phyloP scores from a whole-genome alignment of 2,113 vertebrate genomes.

The human region DNA sequence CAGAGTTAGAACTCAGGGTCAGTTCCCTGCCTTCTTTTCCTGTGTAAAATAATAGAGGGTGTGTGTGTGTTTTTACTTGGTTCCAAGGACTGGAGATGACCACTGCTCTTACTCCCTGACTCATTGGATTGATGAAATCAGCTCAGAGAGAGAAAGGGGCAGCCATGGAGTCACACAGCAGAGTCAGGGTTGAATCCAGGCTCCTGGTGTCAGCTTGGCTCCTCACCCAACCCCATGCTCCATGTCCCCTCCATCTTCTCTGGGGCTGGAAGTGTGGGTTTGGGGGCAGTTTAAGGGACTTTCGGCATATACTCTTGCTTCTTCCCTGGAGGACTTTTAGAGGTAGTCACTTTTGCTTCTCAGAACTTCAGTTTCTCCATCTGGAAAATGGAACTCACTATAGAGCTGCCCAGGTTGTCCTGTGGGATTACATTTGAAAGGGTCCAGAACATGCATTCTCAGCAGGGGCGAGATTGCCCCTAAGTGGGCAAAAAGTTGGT shows the following conservation, averaged over 20 bases:
- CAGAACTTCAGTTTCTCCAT: background rate
- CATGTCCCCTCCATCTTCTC: background rate
- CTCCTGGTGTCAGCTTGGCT: too few relatives aligned
- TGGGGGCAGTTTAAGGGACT: background rate
- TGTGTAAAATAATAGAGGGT: background rate
- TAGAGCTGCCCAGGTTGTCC: background rate
- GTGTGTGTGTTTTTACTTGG: background rate
- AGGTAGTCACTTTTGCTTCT: background rate
- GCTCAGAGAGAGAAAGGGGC: background rate
- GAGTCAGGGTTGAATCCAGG: background rate
- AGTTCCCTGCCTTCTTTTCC: background rate
- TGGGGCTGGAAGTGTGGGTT: background rate
- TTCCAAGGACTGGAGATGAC: background rate
- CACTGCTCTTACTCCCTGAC: background rate
- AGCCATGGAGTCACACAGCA: background rate
- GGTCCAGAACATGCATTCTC: background rate
- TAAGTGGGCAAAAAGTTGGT: background rate
- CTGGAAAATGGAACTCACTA: background rate
- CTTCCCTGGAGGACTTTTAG: background rate
- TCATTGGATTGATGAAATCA: background rate
- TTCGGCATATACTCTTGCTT: background rate
- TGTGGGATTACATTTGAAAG: background rate
- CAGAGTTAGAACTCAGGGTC: background rate
- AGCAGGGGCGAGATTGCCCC: background rate
- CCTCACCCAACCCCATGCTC: rapidly evolving